Evolutionary conservation across 2,888 invertebrate genomes (phyloP).

Genomic region (Oithona nana): DNA sequence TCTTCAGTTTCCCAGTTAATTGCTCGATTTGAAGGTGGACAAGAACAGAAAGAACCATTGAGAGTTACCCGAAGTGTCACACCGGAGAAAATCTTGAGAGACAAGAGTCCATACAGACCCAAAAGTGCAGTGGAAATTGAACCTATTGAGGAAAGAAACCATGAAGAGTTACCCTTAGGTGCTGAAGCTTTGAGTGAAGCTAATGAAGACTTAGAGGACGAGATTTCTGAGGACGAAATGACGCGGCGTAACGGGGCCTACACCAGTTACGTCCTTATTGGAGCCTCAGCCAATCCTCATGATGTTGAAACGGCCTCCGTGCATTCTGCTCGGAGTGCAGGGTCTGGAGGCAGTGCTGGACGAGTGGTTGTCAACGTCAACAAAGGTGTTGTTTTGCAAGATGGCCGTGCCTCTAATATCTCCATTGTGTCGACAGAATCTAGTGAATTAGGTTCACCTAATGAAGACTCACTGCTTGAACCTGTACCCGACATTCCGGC

Average conservation of each 20-base stretch:
- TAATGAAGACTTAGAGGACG: neutral
- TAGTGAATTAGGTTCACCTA: conserved; percentile 9
- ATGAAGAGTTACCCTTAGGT: conserved; percentile 3
- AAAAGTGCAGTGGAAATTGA: neutral
- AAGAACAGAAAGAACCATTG: neutral
- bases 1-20: neutral
- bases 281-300: neutral
- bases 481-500: conserved; percentile 1
- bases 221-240: neutral
- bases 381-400: conserved; percentile 6
- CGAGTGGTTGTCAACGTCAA: conserved; percentile 5
- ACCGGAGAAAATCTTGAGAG: neutral
- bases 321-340: neutral
- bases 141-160: neutral
- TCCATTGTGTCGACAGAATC: conserved; percentile 15
- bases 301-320: neutral
- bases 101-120: neutral
- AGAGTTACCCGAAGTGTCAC: neutral
- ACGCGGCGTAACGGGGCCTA: conserved; percentile 29
- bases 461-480: neutral
- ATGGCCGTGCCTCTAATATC: conserved; percentile 17
- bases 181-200: conserved; percentile 1
- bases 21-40: neutral
- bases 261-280: conserved; percentile 75
- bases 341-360: neutral